phyloP scores from a whole-genome alignment of 30 jellyfish, hydroid and myxozoan species.

The Turritopsis dohrnii region DNA sequence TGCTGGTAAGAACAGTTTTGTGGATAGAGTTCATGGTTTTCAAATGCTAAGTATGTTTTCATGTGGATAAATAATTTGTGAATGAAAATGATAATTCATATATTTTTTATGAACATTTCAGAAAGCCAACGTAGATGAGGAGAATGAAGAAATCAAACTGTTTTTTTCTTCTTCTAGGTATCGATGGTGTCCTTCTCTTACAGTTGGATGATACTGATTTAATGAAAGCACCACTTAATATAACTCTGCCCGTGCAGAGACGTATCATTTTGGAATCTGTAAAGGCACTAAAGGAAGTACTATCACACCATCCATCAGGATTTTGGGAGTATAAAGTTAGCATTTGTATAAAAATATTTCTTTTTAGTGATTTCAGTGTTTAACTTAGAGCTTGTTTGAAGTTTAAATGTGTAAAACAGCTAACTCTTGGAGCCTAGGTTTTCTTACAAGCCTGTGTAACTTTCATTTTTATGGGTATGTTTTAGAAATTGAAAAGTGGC shows the following conservation, averaged over 20 bases:
- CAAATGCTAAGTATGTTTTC: too few species aligned
- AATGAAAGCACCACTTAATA: conserved; percentile 44
- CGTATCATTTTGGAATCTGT: conserved; percentile 56
- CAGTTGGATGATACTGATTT: conserved; percentile 58
- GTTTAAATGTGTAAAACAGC: too few species aligned
- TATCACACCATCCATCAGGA: conserved; percentile 43
- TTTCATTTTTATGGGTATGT: too few species aligned
- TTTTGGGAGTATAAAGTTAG: conserved; percentile 85
- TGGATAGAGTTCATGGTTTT: neutral
- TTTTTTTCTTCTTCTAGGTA: conserved; percentile 22
- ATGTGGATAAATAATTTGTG: too few species aligned
- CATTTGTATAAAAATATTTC: neutral
- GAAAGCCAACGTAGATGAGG: too few species aligned
- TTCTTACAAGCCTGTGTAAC: too few species aligned
- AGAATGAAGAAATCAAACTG: too few species aligned
- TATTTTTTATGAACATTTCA: too few species aligned
- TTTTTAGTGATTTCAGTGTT: neutral
- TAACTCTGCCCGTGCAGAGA: conserved; percentile 65
- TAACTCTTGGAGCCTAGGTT: too few species aligned
- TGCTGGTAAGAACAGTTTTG: conserved; percentile 46
- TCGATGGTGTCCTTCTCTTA: conserved; percentile 74
- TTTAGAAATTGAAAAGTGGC: conserved; percentile 76
- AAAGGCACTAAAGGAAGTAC: conserved; percentile 8
- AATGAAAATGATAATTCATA: too few species aligned
- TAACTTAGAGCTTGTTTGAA: neutral